Conservation (phyloP, 2,888 invertebrate genomes). For the Sesia bembeciformis region DNA sequence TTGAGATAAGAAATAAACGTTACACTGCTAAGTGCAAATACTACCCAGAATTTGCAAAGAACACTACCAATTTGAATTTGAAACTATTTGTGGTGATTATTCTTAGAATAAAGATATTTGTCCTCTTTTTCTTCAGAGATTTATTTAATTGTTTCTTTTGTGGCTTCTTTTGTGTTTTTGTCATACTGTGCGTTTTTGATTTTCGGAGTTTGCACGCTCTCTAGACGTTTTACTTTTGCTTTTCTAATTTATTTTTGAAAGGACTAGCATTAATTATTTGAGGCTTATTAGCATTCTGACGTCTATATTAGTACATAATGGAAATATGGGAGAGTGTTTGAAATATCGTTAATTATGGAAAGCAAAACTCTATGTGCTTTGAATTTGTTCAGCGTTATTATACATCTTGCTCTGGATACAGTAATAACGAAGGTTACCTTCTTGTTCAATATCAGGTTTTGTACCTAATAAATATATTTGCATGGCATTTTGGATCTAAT, state of each 20-base stretch:
- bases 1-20: too few relatives aligned
- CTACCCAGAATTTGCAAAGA: too few relatives aligned
- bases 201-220: background rate
- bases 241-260: background rate
- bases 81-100: too few relatives aligned
- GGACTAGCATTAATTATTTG: background rate
- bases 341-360: background rate
- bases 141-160: background rate
- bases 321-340: background rate
- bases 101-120: background rate
- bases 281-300: background rate
- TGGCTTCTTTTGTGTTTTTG: background rate
- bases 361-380: background rate
- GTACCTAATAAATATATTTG: background rate
- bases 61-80: too few relatives aligned
- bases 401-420: too few relatives aligned
- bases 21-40: too few relatives aligned
- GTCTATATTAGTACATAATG: background rate
- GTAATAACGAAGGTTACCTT: too few relatives aligned
- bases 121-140: background rate
- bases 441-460: too few relatives aligned
- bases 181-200: background rate
- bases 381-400: too few relatives aligned
- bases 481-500: background rate
- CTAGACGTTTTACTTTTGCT: background rate